Percentiles rank a stretch among this genome's conserved stretches.
These are phyloP conservation scores for Charanyca ferruginea DNA, from an alignment of 2,888 invertebrate genomes.

Conservation along the genomic window DNA sequence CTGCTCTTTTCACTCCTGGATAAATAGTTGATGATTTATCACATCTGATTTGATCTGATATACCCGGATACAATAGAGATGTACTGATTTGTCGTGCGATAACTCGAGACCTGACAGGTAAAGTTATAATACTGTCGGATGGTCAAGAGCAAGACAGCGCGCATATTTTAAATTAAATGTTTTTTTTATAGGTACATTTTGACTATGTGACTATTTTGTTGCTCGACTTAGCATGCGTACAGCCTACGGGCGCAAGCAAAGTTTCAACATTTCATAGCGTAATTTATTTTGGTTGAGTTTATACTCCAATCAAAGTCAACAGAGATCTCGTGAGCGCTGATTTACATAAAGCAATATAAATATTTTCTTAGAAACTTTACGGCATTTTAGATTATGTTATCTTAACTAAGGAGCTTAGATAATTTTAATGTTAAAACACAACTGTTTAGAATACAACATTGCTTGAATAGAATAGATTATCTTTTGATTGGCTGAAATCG, in stretches of 20 bases:
- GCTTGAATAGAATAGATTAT: background rate
- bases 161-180: too few relatives aligned
- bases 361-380: conserved; percentile 34
- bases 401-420: conserved; percentile 16
- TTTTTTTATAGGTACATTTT: background rate
- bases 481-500: conserved; percentile 5
- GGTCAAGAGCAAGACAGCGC: background rate
- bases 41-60: conserved; percentile 32
- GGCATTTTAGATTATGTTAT: conserved; percentile 29
- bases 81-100: conserved; percentile 37
- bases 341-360: conserved; percentile 29
- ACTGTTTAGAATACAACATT: background rate
- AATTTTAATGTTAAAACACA: conserved; percentile 7
- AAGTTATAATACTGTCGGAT: conserved; percentile 14
- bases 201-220: background rate
- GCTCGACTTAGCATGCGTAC: background rate
- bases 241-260: background rate
- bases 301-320: conserved; percentile 31
- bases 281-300: conserved; percentile 14
- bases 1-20: conserved; percentile 11
- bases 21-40: conserved; percentile 40
- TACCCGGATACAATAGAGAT: conserved; percentile 30
- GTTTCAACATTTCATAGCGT: background rate
- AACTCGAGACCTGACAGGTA: conserved; percentile 32
- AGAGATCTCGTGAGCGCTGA: conserved; percentile 27